These are phyloP conservation scores for Microcebus griseorufus DNA, from an alignment of 2,113 vertebrate species.

Conservation along the genomic window DNA sequence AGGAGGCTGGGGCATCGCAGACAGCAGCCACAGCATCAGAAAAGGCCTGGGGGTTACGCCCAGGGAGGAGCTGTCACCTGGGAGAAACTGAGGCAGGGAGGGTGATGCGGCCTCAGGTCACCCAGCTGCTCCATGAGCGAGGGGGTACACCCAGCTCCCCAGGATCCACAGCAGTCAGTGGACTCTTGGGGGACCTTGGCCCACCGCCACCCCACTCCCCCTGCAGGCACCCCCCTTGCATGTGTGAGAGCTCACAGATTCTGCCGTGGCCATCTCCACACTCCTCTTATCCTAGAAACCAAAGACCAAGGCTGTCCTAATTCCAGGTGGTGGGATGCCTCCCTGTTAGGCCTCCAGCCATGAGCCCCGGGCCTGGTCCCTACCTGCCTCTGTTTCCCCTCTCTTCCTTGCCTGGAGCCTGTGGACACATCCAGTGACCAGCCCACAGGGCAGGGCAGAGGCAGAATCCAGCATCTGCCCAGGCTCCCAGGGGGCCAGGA, in stretches of 20 bases:
- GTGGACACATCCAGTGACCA: neutral
- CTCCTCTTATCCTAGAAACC: neutral
- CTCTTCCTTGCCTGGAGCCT: neutral
- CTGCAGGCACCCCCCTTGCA: no score
- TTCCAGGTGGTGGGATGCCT: neutral
- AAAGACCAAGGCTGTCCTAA: neutral
- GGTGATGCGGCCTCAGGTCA: accelerated
- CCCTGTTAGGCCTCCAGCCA: neutral
- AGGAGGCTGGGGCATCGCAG: neutral
- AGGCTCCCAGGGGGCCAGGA: neutral
- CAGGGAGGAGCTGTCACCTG: neutral
- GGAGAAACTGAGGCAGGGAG: neutral
- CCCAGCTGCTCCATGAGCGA: accelerated
- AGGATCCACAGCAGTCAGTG: accelerated
- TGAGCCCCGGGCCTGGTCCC: neutral
- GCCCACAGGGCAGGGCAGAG: neutral
- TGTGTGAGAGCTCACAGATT: neutral
- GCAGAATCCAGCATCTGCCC: neutral
- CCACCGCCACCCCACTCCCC: neutral
- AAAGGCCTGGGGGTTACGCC: neutral
- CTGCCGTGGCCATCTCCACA: neutral
- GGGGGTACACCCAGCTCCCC: neutral
- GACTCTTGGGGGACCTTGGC: neutral
- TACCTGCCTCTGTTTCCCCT: neutral
- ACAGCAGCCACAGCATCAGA: no score